A percentile compares a stretch with the other conserved stretches of the same genome.
Evolutionary conservation across 2,113 vertebrate species (phyloP).

Genomic region (Campylomormyrus numenius): DNA sequence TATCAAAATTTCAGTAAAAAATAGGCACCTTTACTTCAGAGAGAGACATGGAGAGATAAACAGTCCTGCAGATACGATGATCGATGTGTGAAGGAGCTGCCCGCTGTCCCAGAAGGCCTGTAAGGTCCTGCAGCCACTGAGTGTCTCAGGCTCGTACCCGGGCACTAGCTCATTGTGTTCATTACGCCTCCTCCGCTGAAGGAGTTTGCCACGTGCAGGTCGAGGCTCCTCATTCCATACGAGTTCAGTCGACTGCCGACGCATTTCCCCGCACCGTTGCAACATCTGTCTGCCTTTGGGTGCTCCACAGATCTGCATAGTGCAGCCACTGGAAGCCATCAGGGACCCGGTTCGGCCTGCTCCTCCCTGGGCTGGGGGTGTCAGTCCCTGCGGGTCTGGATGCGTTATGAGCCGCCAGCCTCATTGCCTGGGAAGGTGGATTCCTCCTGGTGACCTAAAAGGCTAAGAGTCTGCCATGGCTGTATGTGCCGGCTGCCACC

Average conservation of each 20-base stretch:
- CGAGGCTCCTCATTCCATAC: not conserved
- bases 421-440: no score
- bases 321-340: not conserved
- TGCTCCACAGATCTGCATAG: not conserved
- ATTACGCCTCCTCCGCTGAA: not conserved
- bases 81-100: not conserved
- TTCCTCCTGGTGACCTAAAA: no score
- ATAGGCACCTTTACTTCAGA: not conserved
- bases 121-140: no score
- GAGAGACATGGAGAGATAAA: not conserved
- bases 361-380: constrained; percentile 20
- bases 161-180: not conserved
- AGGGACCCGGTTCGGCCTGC: not conserved
- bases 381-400: not conserved
- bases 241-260: not conserved
- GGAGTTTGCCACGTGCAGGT: not conserved
- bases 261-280: not conserved
- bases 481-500: constrained; percentile 29
- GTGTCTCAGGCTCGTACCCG: not conserved
- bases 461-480: constrained; percentile 16
- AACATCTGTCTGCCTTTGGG: not conserved
- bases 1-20: not conserved
- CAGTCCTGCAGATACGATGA: not conserved
- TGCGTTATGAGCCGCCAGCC: not conserved
- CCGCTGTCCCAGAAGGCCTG: not conserved